Conservation (phyloP, 1,140 invertebrate species). For the Drosophila burlai region DNA sequence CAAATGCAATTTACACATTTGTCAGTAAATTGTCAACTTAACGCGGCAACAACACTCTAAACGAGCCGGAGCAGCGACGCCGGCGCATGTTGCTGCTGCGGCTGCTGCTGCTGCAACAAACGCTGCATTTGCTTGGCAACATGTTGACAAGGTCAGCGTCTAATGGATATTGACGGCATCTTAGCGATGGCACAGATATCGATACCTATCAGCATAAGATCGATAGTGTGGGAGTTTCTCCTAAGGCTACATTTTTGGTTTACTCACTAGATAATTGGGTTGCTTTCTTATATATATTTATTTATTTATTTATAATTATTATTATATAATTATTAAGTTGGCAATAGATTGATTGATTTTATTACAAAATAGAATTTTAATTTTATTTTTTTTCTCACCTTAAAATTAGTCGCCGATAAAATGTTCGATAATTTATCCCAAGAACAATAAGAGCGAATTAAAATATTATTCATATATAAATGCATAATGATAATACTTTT, state of each 20-base stretch:
- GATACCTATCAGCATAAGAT: slow-evolving; percentile 1
- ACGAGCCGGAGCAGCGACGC: slow-evolving; percentile 51
- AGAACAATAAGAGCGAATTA: not conserved
- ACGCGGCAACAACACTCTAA: slow-evolving; percentile 62
- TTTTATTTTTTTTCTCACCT: too few relatives aligned
- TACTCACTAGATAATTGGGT: not conserved
- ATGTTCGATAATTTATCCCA: not conserved
- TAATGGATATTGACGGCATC: slow-evolving; percentile 75
- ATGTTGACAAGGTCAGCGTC: slow-evolving; percentile 83
- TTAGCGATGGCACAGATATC: slow-evolving; percentile 1
- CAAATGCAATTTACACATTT: slow-evolving; percentile 84
- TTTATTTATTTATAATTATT: too few relatives aligned
- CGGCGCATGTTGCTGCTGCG: slow-evolving; percentile 36
- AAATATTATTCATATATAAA: not conserved
- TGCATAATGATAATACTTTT: not conserved
- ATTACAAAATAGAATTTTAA: too few relatives aligned
- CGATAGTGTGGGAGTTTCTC: not conserved
- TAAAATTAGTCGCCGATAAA: not conserved
- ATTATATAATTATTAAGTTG: too few relatives aligned
- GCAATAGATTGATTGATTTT: too few relatives aligned
- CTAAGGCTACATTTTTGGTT: not conserved
- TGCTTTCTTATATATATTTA: too few relatives aligned
- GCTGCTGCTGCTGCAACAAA: slow-evolving; percentile 27
- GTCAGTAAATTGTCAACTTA: slow-evolving; percentile 85
- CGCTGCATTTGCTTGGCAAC: slow-evolving; percentile 64